Evolutionary conservation across 2,113 vertebrate genomes (phyloP), one percentile per base, ranked within the genome.

Genomic region (Clarias gariepinus): DNA sequence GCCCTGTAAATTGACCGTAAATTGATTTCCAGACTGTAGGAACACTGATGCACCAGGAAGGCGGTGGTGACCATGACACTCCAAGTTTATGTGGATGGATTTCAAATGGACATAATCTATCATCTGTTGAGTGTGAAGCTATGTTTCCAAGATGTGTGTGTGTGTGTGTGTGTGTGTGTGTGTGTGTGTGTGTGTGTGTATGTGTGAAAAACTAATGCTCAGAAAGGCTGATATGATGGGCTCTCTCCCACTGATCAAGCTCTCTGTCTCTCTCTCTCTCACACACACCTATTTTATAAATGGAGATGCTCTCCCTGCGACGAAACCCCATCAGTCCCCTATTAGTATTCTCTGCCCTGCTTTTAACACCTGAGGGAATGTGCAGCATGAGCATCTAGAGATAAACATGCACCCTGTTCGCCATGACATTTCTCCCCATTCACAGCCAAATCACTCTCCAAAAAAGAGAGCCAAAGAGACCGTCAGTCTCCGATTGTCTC

Each of bases 331-430:
- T 81, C 81, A 88, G 36, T 68, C 13, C 64, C 71, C 83, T 74
- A 87, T 87, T 83, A 85, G 85, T 53, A 90, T 85, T 85, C 89
- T 47, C 73, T 80, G 79, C 60, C 68, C 78, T 78, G 57, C 77
- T 83, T 83, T 90, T 80, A 88, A 81, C 85, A 84, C 8, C 78
- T 47, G 53, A 21, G 81, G 82, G 85, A 90, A 78, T 21, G 74
- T 60, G 81, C 76, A 58, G 60, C 83, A 74, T 82, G 71, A 83
- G 80, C 82, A 89, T 82, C 80, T 81, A 52, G 28, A 87, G 73
- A 87, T 81, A 90, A 85, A 88, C 73, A 89, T 84, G 53, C 79
- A 86, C 83, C 88, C 76, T 76, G 85, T 81, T 82, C 52, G 68
- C 86, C 55, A 23, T 82, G 85, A 85, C 87, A 86, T 82, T 82